Percentiles rank a stretch among this genome's conserved stretches.
Evolutionary conservation across 2,113 vertebrate species (phyloP).

Genomic region (Ophthalmotilapia sp.): DNA sequence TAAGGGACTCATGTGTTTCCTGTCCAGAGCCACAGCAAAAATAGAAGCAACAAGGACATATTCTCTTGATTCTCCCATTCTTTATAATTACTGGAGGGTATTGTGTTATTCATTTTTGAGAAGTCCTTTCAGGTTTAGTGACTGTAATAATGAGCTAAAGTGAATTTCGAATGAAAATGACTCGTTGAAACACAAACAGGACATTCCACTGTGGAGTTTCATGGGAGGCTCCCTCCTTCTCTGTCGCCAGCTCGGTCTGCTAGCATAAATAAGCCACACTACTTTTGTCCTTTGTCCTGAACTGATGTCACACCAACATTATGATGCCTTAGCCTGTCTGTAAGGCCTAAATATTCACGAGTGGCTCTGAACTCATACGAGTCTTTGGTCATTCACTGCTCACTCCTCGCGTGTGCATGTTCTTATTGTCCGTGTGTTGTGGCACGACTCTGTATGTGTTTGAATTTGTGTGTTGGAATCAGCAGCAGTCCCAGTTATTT

Average conservation of each 20-base stretch:
- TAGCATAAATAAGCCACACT: not conserved
- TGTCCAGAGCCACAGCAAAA: constrained; percentile 5
- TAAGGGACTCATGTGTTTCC: not conserved
- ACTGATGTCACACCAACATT: not conserved
- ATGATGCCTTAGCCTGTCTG: not conserved
- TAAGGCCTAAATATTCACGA: not conserved
- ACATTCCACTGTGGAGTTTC: not conserved
- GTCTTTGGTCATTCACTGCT: not conserved
- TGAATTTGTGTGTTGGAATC: not conserved
- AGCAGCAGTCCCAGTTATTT: not conserved
- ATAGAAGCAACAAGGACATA: not conserved
- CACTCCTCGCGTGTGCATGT: not conserved
- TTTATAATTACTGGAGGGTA: not conserved
- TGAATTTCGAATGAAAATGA: not conserved
- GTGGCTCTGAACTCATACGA: not conserved
- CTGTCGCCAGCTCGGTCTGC: not conserved
- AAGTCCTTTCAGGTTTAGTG: not conserved
- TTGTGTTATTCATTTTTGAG: not conserved
- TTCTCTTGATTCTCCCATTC: not conserved
- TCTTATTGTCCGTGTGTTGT: not conserved
- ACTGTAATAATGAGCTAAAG: not conserved
- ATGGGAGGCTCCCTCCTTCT: not conserved
- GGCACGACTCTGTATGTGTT: not conserved
- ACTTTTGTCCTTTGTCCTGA: not conserved
- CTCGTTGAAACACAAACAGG: constrained; percentile 21